Percentiles rank a stretch among this genome's conserved stretches.
Conservation (phyloP, 2,888 invertebrate genomes). For the Blomia tropicalis region DNA sequence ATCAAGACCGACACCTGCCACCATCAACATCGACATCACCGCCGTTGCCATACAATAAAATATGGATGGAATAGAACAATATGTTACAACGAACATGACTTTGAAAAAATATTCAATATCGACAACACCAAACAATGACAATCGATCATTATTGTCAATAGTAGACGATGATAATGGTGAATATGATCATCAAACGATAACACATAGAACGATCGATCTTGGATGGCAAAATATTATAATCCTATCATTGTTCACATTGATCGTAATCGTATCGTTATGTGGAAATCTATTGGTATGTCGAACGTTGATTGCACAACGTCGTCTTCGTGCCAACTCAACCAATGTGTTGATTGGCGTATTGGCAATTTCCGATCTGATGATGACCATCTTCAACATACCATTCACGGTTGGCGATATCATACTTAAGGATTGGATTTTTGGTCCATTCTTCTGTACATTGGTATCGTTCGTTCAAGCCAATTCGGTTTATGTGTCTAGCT, state of each 20-base stretch:
- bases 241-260: slow-evolving; percentile 33
- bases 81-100: too few species aligned
- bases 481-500: slow-evolving; percentile 19
- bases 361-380: slow-evolving; percentile 38
- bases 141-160: too few species aligned
- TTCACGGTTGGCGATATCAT: slow-evolving; percentile 31
- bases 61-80: too few species aligned
- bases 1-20: too few species aligned
- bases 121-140: too few species aligned
- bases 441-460: slow-evolving; percentile 36
- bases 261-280: slow-evolving; percentile 38
- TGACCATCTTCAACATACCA: slow-evolving; percentile 38
- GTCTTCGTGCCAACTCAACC: slow-evolving; percentile 42
- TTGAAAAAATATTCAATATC: too few species aligned
- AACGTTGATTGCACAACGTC: slow-evolving; percentile 39
- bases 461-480: slow-evolving; percentile 37
- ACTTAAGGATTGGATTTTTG: slow-evolving; percentile 38
- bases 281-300: slow-evolving; percentile 39
- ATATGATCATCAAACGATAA: too few species aligned
- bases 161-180: too few species aligned
- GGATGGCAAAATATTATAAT: neutral
- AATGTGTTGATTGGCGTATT: slow-evolving; percentile 44
- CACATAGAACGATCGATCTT: too few species aligned
- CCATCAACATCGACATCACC: too few species aligned
- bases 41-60: too few species aligned